phyloP scores from a whole-genome alignment of 2,888 invertebrate genomes.

The Ophioninae sp. region DNA sequence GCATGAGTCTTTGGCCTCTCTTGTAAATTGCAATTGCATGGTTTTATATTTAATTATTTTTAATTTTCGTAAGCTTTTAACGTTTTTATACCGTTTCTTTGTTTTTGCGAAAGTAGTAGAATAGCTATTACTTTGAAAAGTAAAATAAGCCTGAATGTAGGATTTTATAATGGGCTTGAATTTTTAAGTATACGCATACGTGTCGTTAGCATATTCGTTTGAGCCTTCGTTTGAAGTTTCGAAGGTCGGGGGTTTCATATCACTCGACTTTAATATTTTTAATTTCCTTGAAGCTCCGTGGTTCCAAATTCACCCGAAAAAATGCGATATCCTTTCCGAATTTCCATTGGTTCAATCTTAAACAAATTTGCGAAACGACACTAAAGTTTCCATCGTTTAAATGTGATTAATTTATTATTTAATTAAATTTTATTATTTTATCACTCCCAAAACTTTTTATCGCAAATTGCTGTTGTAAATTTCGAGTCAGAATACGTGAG shows the following conservation, averaged over 20 bases:
- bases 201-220: background rate
- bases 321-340: background rate
- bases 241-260: background rate
- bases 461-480: no score
- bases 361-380: background rate
- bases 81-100: background rate
- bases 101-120: background rate
- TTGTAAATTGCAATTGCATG: background rate
- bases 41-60: background rate
- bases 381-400: no score
- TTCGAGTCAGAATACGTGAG: no score
- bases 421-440: no score
- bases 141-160: background rate
- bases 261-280: background rate
- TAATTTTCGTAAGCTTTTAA: background rate
- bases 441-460: no score
- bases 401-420: no score
- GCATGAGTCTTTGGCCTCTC: background rate
- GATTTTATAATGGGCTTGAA: slow-evolving; percentile 9
- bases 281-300: background rate
- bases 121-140: background rate
- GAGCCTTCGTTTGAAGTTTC: background rate
- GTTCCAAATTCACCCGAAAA: background rate
- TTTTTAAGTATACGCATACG: slow-evolving; percentile 2
- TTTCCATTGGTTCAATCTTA: background rate